These are phyloP conservation scores for Lycodopsis pacificus DNA, from an alignment of 2,797 vertebrate genomes.

Conservation along the genomic window DNA sequence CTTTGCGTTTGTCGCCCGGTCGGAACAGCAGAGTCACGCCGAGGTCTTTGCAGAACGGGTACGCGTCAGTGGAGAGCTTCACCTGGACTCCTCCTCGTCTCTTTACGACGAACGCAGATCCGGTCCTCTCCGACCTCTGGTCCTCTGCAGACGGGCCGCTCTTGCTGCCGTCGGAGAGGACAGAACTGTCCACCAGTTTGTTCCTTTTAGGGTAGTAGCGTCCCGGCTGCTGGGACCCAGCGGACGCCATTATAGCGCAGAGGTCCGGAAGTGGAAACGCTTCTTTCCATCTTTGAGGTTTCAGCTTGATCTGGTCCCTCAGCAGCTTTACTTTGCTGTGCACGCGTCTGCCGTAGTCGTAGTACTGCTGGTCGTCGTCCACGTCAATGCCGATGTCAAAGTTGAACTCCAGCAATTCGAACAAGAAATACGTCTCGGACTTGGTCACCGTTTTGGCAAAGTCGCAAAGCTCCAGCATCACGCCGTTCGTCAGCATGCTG, in stretches of 20 bases:
- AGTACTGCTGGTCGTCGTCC: not conserved
- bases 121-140: not conserved
- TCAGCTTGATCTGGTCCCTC: not conserved
- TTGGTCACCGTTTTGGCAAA: conserved; percentile 36
- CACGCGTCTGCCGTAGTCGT: not conserved
- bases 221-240: rapidly evolving
- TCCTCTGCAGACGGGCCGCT: not conserved
- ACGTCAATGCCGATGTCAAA: conserved; percentile 25
- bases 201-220: conserved; percentile 12
- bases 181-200: not conserved
- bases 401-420: conserved; percentile 60
- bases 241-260: rapidly evolving
- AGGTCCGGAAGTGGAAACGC: conserved; percentile 31
- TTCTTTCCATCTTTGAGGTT: not conserved
- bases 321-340: conserved; percentile 2
- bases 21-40: conserved; percentile 29
- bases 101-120: rapidly evolving
- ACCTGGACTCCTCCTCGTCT: not conserved
- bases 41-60: conserved; percentile 18
- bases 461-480: conserved; percentile 52
- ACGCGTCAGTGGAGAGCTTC: not conserved
- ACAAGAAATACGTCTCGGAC: conserved; percentile 38
- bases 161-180: not conserved
- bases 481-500: conserved; percentile 33
- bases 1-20: not conserved